phyloP scores from a whole-genome alignment of 2,113 vertebrate species.

The Rhinoderma darwinii region DNA sequence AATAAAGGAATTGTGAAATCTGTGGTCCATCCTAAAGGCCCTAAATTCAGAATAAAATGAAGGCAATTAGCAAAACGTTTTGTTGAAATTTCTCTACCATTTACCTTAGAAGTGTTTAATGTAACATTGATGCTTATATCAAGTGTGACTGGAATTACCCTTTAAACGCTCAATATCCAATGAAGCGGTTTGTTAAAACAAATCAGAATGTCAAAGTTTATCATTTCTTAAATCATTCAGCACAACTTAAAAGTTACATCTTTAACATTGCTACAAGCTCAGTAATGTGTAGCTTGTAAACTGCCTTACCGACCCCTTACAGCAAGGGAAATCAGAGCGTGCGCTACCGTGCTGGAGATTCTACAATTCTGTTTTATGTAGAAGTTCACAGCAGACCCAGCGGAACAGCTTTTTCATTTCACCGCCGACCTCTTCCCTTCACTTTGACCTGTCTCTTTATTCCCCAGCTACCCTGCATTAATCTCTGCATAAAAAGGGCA shows the following conservation, averaged over 20 bases:
- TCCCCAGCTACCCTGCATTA: constrained; percentile 67
- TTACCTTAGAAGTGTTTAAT: background rate
- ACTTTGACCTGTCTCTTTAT: constrained; percentile 67
- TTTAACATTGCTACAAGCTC: constrained; percentile 58
- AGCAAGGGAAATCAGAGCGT: constrained; percentile 71
- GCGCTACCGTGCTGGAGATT: constrained; percentile 58
- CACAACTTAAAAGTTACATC: background rate
- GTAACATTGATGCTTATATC: background rate
- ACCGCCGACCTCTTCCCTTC: constrained; percentile 65
- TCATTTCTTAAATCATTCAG: constrained; percentile 21
- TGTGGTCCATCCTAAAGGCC: too few relatives aligned
- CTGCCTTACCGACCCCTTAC: constrained; percentile 64
- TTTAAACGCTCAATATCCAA: background rate
- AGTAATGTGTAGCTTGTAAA: constrained; percentile 64
- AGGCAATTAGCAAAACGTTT: too few relatives aligned
- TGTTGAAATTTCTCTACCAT: too few relatives aligned
- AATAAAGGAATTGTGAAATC: too few relatives aligned
- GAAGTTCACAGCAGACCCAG: constrained; percentile 64
- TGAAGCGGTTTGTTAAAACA: constrained; percentile 31
- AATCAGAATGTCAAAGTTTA: background rate
- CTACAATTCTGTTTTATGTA: constrained; percentile 61
- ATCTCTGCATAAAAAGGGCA: constrained; percentile 64
- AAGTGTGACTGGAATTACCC: background rate
- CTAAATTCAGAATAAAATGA: too few relatives aligned
- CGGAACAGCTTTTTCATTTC: constrained; percentile 74